Percentiles rank a stretch among this genome's conserved stretches.
Conservation (phyloP, 2,113 vertebrate genomes). For the Hyperopisus bebe region DNA sequence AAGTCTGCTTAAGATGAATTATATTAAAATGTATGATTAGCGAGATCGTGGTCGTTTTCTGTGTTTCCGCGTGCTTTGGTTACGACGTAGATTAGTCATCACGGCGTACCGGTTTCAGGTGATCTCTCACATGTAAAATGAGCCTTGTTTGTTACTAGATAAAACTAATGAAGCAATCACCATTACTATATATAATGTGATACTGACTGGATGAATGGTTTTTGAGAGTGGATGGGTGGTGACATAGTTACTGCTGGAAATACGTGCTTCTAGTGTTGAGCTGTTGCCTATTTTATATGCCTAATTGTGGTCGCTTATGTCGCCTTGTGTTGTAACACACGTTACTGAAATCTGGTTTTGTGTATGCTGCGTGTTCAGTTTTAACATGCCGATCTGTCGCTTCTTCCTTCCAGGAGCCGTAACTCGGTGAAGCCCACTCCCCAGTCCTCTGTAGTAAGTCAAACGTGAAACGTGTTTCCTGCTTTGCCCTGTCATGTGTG, state of each 20-base stretch:
- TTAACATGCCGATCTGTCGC: neutral
- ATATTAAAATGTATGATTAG: neutral
- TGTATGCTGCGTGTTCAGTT: neutral
- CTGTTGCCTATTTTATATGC: neutral
- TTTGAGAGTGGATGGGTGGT: neutral
- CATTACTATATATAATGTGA: neutral
- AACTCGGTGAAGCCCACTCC: constrained; percentile 69
- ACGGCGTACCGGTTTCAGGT: neutral
- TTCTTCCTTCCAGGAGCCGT: constrained; percentile 58
- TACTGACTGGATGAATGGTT: neutral
- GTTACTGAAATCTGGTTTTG: neutral
- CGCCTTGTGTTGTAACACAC: neutral
- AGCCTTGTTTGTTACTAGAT: neutral
- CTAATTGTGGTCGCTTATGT: neutral
- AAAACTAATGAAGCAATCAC: neutral
- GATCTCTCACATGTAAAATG: neutral
- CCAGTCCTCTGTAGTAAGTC: constrained; percentile 71
- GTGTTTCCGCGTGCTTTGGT: neutral
- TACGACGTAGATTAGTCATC: neutral
- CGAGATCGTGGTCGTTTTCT: neutral
- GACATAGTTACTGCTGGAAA: neutral
- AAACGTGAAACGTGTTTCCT: neutral
- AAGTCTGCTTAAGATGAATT: neutral
- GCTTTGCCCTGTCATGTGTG: neutral
- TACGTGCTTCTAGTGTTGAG: neutral